Evolutionary conservation across 2,888 invertebrate genomes (phyloP).

Genomic region (Pyrochroa serraticornis): DNA sequence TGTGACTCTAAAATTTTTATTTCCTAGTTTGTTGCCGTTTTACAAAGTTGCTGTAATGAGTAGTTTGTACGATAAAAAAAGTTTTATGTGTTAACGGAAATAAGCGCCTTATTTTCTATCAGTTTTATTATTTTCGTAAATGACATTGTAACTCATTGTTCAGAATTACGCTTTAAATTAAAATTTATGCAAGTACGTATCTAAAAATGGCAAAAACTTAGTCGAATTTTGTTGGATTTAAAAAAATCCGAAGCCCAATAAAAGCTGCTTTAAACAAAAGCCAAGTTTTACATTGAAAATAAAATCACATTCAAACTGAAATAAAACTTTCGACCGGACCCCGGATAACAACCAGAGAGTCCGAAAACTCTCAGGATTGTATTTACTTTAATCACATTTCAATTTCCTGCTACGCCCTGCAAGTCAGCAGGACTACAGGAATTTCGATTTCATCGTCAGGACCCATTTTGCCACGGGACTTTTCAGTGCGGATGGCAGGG

Average conservation of each 20-base stretch:
- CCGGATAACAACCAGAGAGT: constrained; percentile 20
- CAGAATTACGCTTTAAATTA: neutral
- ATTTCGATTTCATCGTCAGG: constrained; percentile 19
- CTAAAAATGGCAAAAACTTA: too few species aligned
- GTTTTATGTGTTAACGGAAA: constrained; percentile 31
- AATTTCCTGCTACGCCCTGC: constrained; percentile 43
- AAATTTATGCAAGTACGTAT: neutral
- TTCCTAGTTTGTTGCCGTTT: constrained; percentile 25
- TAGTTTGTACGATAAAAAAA: constrained; percentile 25
- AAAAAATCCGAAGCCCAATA: neutral
- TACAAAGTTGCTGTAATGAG: constrained; percentile 30
- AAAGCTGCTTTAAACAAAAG: constrained; percentile 10
- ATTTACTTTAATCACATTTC: constrained; percentile 49
- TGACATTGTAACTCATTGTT: constrained; percentile 13
- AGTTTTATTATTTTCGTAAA: constrained; percentile 24
- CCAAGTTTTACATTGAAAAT: constrained; percentile 9
- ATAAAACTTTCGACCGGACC: constrained; percentile 13
- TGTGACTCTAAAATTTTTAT: constrained; percentile 28
- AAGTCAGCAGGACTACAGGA: constrained; percentile 36
- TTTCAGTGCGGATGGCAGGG: too few species aligned
- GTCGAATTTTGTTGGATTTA: neutral
- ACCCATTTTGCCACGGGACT: constrained; percentile 6
- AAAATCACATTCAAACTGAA: constrained; percentile 13
- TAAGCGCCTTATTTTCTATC: constrained; percentile 35
- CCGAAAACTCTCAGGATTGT: constrained; percentile 38